Base-by-base conservation (phyloP, 2,797 vertebrate species). In the Coregonus sp. region DNA sequence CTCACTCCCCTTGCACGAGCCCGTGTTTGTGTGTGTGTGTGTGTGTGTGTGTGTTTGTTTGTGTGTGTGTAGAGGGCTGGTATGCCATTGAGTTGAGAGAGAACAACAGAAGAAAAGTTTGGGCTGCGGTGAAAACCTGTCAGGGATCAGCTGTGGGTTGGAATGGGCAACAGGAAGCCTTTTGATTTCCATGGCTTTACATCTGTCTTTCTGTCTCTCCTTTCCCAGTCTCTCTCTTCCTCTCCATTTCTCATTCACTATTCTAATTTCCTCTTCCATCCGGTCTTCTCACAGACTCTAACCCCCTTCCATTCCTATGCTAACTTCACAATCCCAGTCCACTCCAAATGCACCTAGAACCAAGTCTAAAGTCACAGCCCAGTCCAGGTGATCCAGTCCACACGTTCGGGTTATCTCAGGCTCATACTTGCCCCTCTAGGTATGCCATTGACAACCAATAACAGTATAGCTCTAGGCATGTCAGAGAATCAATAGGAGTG, bases 111-210 rank as follows among this genome's bases (percentile, higher is more conserved):
- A 68, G 74, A 80, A 86, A 89, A 94, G 89, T 89, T 92, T 92
- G 78, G 90, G 88, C 82, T 77, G 86, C 74, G 87, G 86, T 67
- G 9, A 94, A 97, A 96, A 96, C 95, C 94, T 85, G 88, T 95
- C 84, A 84, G 87, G 93, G 93, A 95, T 65, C 76, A 74, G 50
- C 0, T 4, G 15, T 40, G 54, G 6, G 25, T 61, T 70, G 89
- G 90, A 92, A 68, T 3, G 9, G 40, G 25, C 25, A 66, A 31
- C 63, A 66, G 63, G 20, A 65, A 33, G 25, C 1, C n/a, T 73
- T 47, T 47, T 71, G 77, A 47, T 50, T 69, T 76, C 35, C 61
- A 33, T 59, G 54, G 5, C 16, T 59, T 59, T 5, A 56, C 4
- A n/a, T 56, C 16, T 56, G 18, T 6, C 5, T 47, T 47, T 47